Base-by-base conservation (phyloP, 2,797 vertebrate genomes). In the Manis pentadactyla region DNA sequence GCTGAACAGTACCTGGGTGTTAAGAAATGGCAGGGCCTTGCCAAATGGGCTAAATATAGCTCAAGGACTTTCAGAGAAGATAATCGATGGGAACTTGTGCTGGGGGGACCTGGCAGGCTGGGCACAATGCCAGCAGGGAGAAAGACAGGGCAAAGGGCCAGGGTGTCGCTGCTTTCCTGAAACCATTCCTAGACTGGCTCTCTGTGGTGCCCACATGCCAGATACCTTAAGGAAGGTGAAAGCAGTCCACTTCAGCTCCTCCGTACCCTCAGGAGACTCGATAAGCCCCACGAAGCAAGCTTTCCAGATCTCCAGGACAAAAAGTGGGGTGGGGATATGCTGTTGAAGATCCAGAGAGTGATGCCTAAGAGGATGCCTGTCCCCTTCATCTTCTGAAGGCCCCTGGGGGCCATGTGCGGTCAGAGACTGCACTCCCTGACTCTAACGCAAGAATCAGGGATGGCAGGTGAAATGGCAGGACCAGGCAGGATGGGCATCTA, bases 171-270 rank as follows among this genome's bases (percentile, higher is more conserved):
- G 14, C 23, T 84, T 81, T 81, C 75, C 87, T 79, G 4, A 81
- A 81, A 55, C 34, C 63, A 12, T 34, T 64, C 39, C 68, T 10
- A 46, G 23, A 19, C 4, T 37, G 49, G 29, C 9, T 53, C 83
- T 46, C 39, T 13, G 17, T 4, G 18, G 5, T 64, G 31, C 49
- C 49, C 75, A 6, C 0, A 2, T 12, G 46, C 85, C 2, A 14
- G 39, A 95, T 66, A 99, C 99, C 99, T 99, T 99, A 68, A 99
- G 99, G 98, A 99, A 99, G 10, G 99, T 99, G 98, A 99, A 99
- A 1, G 99, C 99, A 0, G 99, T 99, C 99, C 99, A 99, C 98
- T 99, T 99, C 49, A 99, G 99, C 98, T 99, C 99, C 97, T 99
- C 99, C 0, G 99, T 99, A 93, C 99, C 99, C 98, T 99, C 99